Conservation (phyloP, 2,113 vertebrate genomes). For the Dolichallabes microphthalmus region DNA sequence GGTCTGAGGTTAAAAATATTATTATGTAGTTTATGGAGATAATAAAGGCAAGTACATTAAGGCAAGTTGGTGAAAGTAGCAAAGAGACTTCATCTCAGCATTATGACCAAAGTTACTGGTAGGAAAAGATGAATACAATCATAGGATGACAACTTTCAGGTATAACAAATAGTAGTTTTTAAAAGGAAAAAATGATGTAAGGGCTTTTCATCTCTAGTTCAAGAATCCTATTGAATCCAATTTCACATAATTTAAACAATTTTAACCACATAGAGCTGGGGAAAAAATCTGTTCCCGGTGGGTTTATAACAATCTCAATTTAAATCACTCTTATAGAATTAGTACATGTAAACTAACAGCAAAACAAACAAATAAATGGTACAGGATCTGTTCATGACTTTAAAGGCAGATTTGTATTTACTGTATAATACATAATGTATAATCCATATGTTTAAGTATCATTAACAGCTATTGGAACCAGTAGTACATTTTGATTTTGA, state of each 20-base stretch:
- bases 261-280: not conserved
- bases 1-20: constrained; percentile 12
- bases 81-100: not conserved
- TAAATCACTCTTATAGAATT: not conserved
- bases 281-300: not conserved
- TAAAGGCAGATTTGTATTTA: not conserved
- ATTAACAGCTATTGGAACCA: not conserved
- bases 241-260: not conserved
- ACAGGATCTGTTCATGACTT: not conserved
- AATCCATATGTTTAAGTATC: not conserved
- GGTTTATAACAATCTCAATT: not conserved
- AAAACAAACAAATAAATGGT: not conserved
- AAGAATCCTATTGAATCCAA: not conserved
- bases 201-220: not conserved
- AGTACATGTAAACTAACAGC: not conserved
- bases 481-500: no score
- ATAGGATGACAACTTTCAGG: not conserved
- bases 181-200: not conserved
- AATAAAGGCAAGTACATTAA: constrained; percentile 31
- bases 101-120: not conserved
- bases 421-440: no score
- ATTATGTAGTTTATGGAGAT: not conserved
- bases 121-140: not conserved
- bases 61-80: constrained; percentile 43
- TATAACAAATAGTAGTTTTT: not conserved